These are phyloP conservation scores for Tubulanus polymorphus DNA, from an alignment of 2,888 invertebrate species.

Conservation along the genomic window DNA sequence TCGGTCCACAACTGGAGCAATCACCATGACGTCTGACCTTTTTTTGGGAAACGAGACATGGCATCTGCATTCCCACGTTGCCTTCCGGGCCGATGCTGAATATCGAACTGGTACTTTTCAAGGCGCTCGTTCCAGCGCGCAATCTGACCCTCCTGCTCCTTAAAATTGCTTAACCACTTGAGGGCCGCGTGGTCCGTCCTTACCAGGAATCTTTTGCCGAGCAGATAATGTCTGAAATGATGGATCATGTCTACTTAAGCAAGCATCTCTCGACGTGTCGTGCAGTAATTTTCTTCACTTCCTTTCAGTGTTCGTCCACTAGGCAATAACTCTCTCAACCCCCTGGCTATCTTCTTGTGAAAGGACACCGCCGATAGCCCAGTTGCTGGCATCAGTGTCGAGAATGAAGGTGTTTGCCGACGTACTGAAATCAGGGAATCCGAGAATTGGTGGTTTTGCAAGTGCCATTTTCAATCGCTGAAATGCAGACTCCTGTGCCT, in stretches of 20 bases:
- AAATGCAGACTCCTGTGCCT: not conserved
- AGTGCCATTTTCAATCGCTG: not conserved
- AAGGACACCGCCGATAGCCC: not conserved
- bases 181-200: not conserved
- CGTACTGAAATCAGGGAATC: not conserved
- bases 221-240: not conserved
- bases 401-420: not conserved
- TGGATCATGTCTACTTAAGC: not conserved
- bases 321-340: not conserved
- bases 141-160: conserved; percentile 9
- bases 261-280: not conserved
- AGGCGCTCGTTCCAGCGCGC: conserved; percentile 11
- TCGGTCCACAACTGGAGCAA: no score
- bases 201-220: not conserved
- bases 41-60: not conserved
- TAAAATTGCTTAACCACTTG: not conserved
- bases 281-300: not conserved
- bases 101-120: not conserved
- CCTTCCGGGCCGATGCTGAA: not conserved
- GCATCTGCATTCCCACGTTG: not conserved
- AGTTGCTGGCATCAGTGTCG: not conserved
- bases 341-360: not conserved
- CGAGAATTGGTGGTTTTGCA: not conserved
- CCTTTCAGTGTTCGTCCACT: not conserved
- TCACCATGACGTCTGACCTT: no score